Base-by-base conservation (phyloP, 2,113 vertebrate genomes). In the Mesocricetus auratus region DNA sequence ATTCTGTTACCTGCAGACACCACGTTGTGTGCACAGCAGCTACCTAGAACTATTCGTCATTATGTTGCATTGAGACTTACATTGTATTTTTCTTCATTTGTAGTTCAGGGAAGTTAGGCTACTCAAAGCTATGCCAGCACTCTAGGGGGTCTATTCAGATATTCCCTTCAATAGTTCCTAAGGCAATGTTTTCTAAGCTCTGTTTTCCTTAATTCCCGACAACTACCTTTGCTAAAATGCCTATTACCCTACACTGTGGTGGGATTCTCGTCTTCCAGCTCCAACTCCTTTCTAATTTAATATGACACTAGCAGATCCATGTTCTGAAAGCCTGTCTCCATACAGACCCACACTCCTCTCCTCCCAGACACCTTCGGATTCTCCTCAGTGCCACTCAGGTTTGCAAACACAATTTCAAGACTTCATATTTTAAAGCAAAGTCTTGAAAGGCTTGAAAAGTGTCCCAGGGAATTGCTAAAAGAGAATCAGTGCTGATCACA, bases 371-470 rank as follows among this genome's bases (percentile, higher is more conserved):
- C 78, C 79, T 88, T 68, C 77, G 19, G 56, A 58, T 0, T 0
- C 64, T 91, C 56, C 90, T 92, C 60, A 24, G 33, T 68, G 12
- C 71, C 50, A 53, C 73, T 96, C 47, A 58, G 36, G 15, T 66
- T 74, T 90, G 88, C 88, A 95, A 93, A 94, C 78, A 88, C 75
- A 86, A 95, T 86, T 95, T 77, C 73, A 82, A 96, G 94, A 86
- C 77, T 82, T 90, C 66, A 90, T 95, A 90, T 95, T 47, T 71
- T 39, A 93, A 96, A 87, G 73, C 45, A 89, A 94, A 90, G 94
- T 95, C 71, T 93, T 60, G 10, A 95, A 94, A 96, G 71, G 45
- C 93, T 77, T 86, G 77, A 93, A 95, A 93, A 64, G 24, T 69
- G 22, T 74, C 89, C 93, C 42, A 47, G 5, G 86, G 77, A 58